These are phyloP conservation scores for Bombycilla garrulus DNA, from an alignment of 2,113 vertebrate genomes.

Conservation along the genomic window DNA sequence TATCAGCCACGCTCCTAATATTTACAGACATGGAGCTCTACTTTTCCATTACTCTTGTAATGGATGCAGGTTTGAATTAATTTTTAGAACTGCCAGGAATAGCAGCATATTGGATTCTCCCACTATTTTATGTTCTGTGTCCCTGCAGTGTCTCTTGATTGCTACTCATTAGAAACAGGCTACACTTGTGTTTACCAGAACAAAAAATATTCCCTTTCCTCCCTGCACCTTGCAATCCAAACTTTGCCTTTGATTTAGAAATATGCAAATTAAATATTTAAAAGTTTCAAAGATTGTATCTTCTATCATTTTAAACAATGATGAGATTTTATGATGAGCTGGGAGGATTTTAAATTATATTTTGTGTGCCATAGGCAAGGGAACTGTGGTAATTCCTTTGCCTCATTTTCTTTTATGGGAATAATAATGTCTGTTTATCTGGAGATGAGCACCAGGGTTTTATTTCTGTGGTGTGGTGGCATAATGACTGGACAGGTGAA, in stretches of 20 bases:
- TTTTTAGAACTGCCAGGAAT: constrained; percentile 42
- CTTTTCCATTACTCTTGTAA: constrained; percentile 41
- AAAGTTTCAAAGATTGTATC: not conserved
- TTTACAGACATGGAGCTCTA: constrained; percentile 41
- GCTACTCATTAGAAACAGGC: constrained; percentile 32
- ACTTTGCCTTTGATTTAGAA: not conserved
- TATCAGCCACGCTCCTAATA: not conserved
- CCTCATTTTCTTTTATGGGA: not conserved
- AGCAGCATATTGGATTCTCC: constrained; percentile 35
- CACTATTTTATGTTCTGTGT: constrained; percentile 28
- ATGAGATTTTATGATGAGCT: not conserved
- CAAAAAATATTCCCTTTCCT: constrained; percentile 16
- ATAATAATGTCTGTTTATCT: not conserved
- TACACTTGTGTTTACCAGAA: not conserved
- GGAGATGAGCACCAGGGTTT: not conserved
- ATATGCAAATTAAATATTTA: constrained; percentile 10
- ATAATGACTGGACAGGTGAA: not conserved
- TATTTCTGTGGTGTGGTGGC: not conserved
- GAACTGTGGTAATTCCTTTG: not conserved
- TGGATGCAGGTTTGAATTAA: constrained; percentile 44
- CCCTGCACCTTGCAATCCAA: not conserved
- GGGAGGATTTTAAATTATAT: not conserved
- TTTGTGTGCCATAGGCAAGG: not conserved
- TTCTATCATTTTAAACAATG: not conserved
- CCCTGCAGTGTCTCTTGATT: constrained; percentile 55